phyloP scores from a whole-genome alignment of 2,113 vertebrate genomes.

The Phrynosoma platyrhinos region DNA sequence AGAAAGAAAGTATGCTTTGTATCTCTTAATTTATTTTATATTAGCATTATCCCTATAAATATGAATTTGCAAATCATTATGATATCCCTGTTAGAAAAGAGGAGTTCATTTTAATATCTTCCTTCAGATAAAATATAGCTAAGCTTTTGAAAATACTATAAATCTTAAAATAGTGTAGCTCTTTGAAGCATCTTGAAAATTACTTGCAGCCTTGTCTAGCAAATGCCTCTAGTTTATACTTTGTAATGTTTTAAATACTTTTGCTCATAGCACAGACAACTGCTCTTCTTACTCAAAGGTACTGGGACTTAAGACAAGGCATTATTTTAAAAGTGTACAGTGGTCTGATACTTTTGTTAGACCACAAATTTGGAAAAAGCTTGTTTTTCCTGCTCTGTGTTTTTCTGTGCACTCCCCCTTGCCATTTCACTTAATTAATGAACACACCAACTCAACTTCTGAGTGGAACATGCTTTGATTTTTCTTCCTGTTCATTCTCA shows the following conservation, averaged over 20 bases:
- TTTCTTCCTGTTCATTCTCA: constrained; percentile 70
- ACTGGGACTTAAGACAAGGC: not conserved
- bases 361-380: constrained; percentile 29
- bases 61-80: too few relatives aligned
- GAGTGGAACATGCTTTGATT: constrained; percentile 65
- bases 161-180: not conserved
- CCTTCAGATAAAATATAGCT: not conserved
- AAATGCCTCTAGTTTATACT: not conserved
- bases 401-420: not conserved
- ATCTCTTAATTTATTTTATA: not conserved
- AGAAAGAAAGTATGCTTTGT: not conserved
- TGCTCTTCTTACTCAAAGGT: not conserved
- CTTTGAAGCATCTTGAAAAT: not conserved
- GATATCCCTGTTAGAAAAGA: not conserved
- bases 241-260: not conserved
- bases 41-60: not conserved
- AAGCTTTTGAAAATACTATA: not conserved
- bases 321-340: not conserved
- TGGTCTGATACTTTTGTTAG: not conserved
- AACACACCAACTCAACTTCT: constrained; percentile 49
- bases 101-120: not conserved
- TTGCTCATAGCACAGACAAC: not conserved
- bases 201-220: not conserved
- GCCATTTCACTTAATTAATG: constrained; percentile 28
- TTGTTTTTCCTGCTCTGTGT: not conserved